Base-by-base conservation (phyloP, 2,113 vertebrate genomes). In the Saccopteryx bilineata region DNA sequence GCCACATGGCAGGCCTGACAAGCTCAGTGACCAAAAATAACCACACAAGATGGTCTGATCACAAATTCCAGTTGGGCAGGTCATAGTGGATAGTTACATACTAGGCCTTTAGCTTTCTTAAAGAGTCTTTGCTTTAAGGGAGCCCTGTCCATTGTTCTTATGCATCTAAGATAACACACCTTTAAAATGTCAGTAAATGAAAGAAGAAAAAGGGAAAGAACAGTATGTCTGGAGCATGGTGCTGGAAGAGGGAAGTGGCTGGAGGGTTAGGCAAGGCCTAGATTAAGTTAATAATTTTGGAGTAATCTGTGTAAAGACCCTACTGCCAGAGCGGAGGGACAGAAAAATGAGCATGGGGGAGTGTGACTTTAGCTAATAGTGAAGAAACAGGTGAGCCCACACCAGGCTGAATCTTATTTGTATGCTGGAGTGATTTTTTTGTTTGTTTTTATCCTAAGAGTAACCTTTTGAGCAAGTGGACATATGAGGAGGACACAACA, bases 271-370 rank as follows among this genome's bases (percentile, higher is more conserved):
- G 52, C 50, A 66, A 66, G 28, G 58, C 31, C 78, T 54, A 74
- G 19, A 71, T 78, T 39, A 61, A 28, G n/a, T 93, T 93, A 56
- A 81, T 95, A 74, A 46, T 86, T 85, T 89, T 85, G 56, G 9
- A 81, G 58, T 65, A 26, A 24, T 12, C 18, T 90, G 17, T 65
- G 26, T 87, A 19, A 90, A 74, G 65, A 65, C 26, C 18, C 15
- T 56, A 0, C n/a, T 79, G 66, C 66, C 19, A 72, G 48, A 17
- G 18, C 85, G 23, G 87, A 95, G 58, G 68, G 33, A 89, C 28
- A 52, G 69, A 83, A 72, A 76, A 78, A 56, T 66, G 75, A 76
- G 66, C 50, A 39, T 21, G 18, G 26, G 19, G 33, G 8, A 14
- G 63, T 65, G 31, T 81, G 54, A 48, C 63, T 56, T 85, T 48